Percentiles rank a stretch among this genome's conserved stretches.
Conservation (phyloP, 2,888 invertebrate species). For the Lumbricus terrestris region DNA sequence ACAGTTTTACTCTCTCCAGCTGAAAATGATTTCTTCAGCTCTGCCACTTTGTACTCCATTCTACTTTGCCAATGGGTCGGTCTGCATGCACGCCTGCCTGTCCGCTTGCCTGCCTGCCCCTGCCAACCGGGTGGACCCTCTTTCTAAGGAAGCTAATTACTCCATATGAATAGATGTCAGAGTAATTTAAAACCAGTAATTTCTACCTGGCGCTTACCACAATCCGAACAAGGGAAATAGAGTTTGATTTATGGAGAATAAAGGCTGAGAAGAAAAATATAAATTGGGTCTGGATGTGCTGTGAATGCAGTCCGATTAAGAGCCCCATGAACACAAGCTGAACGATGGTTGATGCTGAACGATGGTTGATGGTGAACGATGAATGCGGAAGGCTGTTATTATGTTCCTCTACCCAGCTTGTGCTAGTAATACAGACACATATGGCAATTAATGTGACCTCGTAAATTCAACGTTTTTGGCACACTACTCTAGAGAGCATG, state of each 20-base stretch:
- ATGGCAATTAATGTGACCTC: conserved; percentile 3
- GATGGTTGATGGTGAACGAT: too few relatives aligned
- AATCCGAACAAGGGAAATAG: neutral
- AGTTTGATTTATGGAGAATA: neutral
- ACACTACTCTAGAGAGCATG: neutral
- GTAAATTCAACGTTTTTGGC: neutral
- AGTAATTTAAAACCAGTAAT: conserved; percentile 12
- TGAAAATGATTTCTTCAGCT: neutral
- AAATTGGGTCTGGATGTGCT: conserved; percentile 6
- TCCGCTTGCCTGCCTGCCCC: too few relatives aligned
- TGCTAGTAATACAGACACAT: neutral
- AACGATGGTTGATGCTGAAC: neutral
- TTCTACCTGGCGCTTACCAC: conserved; percentile 5
- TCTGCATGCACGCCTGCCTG: neutral
- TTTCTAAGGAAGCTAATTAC: conserved; percentile 10
- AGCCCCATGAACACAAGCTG: neutral
- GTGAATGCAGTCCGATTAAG: neutral
- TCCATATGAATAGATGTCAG: conserved; percentile 8
- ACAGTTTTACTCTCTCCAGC: neutral
- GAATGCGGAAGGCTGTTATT: neutral
- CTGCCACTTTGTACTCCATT: neutral
- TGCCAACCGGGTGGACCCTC: neutral
- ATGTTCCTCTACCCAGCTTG: neutral
- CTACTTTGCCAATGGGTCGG: neutral
- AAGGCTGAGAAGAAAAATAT: conserved; percentile 12